These are phyloP conservation scores for Lycopodina hypogea DNA, from an alignment of 37 sponge, comb jelly and placozoan species.

Conservation along the genomic window DNA sequence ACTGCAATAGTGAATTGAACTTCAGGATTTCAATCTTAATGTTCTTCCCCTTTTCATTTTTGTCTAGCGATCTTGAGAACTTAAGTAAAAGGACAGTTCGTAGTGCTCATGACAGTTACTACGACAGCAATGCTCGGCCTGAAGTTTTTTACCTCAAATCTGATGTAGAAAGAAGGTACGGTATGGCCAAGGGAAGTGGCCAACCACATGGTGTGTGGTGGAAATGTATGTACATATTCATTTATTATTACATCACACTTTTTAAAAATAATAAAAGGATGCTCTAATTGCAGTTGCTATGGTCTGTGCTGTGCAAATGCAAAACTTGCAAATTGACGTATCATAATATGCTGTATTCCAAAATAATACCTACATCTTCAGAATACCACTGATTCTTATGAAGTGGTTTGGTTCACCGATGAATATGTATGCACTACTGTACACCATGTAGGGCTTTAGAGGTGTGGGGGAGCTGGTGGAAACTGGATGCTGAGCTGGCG, in stretches of 20 bases:
- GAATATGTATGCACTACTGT: too few species aligned
- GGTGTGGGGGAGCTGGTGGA: conserved; percentile 86
- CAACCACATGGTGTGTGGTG: too few species aligned
- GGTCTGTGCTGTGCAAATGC: too few species aligned
- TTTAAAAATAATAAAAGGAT: too few species aligned
- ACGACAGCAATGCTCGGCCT: conserved; percentile 12
- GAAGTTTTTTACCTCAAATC: conserved; percentile 63
- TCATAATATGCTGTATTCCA: too few species aligned
- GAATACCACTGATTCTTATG: too few species aligned
- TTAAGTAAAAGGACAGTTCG: conserved; percentile 45
- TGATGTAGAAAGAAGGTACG: conserved; percentile 80
- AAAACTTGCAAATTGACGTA: too few species aligned
- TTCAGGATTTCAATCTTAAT: neutral
- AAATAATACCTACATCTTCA: too few species aligned
- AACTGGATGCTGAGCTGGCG: conserved; percentile 59
- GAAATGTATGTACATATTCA: too few species aligned
- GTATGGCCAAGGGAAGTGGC: neutral
- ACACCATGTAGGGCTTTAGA: conserved; percentile 83
- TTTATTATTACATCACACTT: too few species aligned
- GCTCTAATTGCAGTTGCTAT: too few species aligned
- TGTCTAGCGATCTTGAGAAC: conserved; percentile 69
- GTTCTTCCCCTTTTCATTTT: neutral
- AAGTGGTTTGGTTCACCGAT: too few species aligned
- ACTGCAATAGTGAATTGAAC: neutral
- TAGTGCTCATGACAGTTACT: conserved; percentile 69